Percentiles rank a stretch among this genome's conserved stretches.
Evolutionary conservation across 2,797 vertebrate species (phyloP).

Genomic region (Onychomys torridus): DNA sequence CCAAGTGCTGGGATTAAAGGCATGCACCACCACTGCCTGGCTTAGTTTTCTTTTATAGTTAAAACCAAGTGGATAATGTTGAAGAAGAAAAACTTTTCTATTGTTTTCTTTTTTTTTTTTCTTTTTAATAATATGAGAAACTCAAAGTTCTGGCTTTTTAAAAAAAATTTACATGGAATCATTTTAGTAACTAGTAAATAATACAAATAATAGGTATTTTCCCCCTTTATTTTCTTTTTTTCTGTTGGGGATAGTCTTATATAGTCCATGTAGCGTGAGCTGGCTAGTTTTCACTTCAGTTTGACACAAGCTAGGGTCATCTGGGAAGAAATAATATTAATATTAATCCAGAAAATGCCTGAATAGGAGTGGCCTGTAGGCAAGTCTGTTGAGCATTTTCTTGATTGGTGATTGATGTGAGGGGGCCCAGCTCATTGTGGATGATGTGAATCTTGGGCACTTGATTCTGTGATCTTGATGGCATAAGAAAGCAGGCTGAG

Average conservation of each 20-base stretch:
- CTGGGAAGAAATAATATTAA: not conserved
- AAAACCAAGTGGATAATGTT: not conserved
- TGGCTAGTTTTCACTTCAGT: not conserved
- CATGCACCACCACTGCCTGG: not conserved
- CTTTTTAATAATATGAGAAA: not conserved
- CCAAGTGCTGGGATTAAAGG: not conserved
- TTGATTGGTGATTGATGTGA: not conserved
- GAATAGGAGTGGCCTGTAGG: not conserved
- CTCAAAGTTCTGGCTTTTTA: not conserved
- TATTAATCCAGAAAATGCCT: not conserved
- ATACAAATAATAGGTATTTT: not conserved
- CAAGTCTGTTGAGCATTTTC: not conserved
- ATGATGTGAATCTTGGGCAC: not conserved
- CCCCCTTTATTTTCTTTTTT: not conserved
- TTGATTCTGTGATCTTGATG: not conserved
- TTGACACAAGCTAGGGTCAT: not conserved
- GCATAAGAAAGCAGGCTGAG: not conserved
- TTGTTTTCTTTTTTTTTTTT: not conserved
- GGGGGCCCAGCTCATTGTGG: not conserved
- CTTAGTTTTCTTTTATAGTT: not conserved
- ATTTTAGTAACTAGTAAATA: not conserved
- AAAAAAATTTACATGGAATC: not conserved
- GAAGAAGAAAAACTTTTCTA: not conserved
- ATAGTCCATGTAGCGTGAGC: not conserved
- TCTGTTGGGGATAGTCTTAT: not conserved